Conservation (phyloP, 2,888 invertebrate species). For the Camptogramma bilineatum region DNA sequence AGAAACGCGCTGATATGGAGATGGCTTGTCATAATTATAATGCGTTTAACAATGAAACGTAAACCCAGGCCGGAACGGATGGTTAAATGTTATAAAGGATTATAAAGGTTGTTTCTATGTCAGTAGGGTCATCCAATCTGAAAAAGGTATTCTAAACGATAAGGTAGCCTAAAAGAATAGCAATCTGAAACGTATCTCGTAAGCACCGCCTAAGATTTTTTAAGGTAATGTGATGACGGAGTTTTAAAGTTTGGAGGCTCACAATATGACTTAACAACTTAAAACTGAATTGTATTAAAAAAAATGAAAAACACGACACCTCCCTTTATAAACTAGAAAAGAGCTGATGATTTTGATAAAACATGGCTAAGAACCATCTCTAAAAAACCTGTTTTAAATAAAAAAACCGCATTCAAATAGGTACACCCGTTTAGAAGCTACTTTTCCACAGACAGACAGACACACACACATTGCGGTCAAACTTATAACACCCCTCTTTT, state of each 20-base stretch:
- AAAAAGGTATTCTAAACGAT: not conserved
- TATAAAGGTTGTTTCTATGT: not conserved
- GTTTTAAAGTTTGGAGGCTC: too few relatives aligned
- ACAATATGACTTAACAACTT: not conserved
- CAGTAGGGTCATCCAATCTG: not conserved
- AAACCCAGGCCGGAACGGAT: not conserved
- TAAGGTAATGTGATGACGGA: too few relatives aligned
- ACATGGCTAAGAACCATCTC: too few relatives aligned
- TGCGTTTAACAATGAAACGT: not conserved
- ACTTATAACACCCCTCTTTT: too few relatives aligned
- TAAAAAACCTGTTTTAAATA: too few relatives aligned
- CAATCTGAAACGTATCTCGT: too few relatives aligned
- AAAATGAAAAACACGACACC: too few relatives aligned
- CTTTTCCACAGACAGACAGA: not conserved
- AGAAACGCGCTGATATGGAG: conserved; percentile 6
- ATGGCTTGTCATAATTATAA: conserved; percentile 15
- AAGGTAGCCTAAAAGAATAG: not conserved
- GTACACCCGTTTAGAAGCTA: not conserved
- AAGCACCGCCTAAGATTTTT: too few relatives aligned
- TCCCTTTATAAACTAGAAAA: too few relatives aligned
- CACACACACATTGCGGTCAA: too few relatives aligned
- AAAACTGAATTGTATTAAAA: not conserved
- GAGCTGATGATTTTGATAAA: too few relatives aligned
- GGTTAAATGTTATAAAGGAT: not conserved
- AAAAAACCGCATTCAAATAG: too few relatives aligned